Base-by-base conservation (phyloP, 2,797 vertebrate genomes). In the Danio albolineatus region DNA sequence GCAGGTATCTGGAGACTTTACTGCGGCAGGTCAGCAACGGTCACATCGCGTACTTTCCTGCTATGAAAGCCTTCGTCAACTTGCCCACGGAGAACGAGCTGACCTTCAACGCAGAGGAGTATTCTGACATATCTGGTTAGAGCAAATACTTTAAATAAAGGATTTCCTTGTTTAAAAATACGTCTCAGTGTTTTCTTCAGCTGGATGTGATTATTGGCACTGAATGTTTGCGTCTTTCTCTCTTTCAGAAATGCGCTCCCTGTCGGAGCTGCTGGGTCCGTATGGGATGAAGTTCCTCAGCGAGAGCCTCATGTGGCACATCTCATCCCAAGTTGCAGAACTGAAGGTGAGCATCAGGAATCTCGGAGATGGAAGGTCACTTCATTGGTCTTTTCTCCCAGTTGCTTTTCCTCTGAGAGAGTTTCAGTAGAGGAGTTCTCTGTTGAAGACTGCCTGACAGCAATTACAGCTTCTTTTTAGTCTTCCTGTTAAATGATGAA, bases 231-330 rank as follows among this genome's bases (percentile, higher is more conserved):
- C 21, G 10, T 46, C n/a, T 41, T 73, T 28, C 13, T 70, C 36
- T 28, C 39, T 51, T 43, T 17, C 91, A 98, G 97, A 99, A 94
- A 98, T 98, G 97, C 95, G 97, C 56, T 96, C 97, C 0, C 93
- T 99, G 79, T 98, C 97, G 0, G 97, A 99, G 89, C 95, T 99
- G 51, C 85, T 99, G 88, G 98, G 98, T 61, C 98, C 98, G 0
- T 99, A 99, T 46, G 98, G 98, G 12, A 99, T 99, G 97, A 99
- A 99, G 94, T 99, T 99, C 86, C 94, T 99, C 46, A 99, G 97
- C 46, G 98, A 99, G 93, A 99, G 97, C 86, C 95, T 99, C 83
- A 99, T 99, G 98, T 99, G 98, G 98, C 98, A 99, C 91, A 99
- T 99, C 88, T 99, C 98, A 10, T 99, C 98, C 16, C 98, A 99